Evolutionary conservation across 2,888 invertebrate genomes (phyloP).

Genomic region (Caenorhabditis sp.): DNA sequence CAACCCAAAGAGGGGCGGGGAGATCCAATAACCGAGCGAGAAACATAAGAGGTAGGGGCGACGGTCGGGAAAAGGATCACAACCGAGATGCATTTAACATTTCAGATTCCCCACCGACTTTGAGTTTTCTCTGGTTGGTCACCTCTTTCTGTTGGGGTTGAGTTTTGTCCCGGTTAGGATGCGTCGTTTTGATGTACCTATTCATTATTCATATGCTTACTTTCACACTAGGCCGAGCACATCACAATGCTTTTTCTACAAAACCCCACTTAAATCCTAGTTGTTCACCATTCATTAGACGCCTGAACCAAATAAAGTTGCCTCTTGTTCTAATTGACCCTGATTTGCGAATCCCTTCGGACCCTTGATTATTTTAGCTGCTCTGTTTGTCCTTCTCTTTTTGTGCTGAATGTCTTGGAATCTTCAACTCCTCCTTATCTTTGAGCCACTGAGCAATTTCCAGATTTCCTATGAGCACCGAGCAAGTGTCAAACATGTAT

Average conservation of each 20-base stretch:
- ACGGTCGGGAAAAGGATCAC: conserved; percentile 30
- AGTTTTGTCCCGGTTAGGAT: background rate
- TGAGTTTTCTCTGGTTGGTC: conserved; percentile 14
- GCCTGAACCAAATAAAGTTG: no score
- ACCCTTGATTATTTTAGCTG: conserved; percentile 9
- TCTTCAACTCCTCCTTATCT: no score
- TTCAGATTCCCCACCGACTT: conserved; percentile 17
- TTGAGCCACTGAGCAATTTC: conserved; percentile 2
- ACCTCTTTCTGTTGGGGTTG: background rate
- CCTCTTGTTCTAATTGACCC: conserved; percentile 19
- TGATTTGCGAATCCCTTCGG: conserved; percentile 43
- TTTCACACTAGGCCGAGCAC: conserved; percentile 57
- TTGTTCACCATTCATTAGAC: no score
- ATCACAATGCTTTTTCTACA: conserved; percentile 7
- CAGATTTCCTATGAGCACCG: conserved; percentile 40
- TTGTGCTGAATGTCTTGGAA: no score
- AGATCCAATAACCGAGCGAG: conserved; percentile 40
- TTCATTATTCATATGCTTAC: conserved; percentile 52
- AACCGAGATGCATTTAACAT: conserved; percentile 27
- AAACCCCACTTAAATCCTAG: no score
- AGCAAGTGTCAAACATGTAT: conserved; percentile 45
- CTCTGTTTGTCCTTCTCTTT: conserved; percentile 16
- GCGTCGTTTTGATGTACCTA: conserved; percentile 44
- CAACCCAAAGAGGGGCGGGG: conserved; percentile 38
- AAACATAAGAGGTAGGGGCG: conserved; percentile 39